These are phyloP conservation scores for Tetrapedia diversipes DNA, from an alignment of 2,888 invertebrate species.

Conservation along the genomic window DNA sequence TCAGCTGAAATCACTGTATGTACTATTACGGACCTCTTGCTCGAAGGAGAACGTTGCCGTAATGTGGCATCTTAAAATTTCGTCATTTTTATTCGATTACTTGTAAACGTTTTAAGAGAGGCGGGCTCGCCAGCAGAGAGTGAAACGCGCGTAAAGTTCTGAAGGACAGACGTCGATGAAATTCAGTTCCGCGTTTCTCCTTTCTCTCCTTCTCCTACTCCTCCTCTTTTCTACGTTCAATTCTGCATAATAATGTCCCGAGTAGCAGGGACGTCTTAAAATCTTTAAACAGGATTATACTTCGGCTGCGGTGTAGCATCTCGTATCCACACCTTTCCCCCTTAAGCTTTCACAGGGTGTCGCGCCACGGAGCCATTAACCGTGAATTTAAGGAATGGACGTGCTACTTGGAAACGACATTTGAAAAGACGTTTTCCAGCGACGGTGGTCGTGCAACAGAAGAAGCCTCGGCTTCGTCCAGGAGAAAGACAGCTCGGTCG, in stretches of 20 bases:
- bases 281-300: conserved; percentile 54
- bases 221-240: neutral
- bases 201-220: too few relatives aligned
- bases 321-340: conserved; percentile 22
- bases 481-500: conserved; percentile 23
- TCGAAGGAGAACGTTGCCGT: neutral
- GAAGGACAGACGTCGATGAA: conserved; percentile 44
- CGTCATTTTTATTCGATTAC: conserved; percentile 1
- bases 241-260: conserved; percentile 34
- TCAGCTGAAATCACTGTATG: neutral
- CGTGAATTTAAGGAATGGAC: conserved; percentile 63
- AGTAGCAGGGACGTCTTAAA: conserved; percentile 43
- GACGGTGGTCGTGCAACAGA: neutral
- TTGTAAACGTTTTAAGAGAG: neutral
- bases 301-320: neutral
- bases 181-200: neutral
- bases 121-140: neutral
- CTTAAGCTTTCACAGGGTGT: conserved; percentile 58
- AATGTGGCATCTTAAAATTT: conserved; percentile 16
- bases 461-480: conserved; percentile 7
- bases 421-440: conserved; percentile 54
- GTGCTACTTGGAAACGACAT: conserved; percentile 49
- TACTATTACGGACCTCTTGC: too few relatives aligned
- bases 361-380: conserved; percentile 58
- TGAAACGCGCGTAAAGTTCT: conserved; percentile 32